These are phyloP conservation scores for Cantharis flavilabris DNA, from an alignment of 2,888 invertebrate genomes.

Conservation along the genomic window DNA sequence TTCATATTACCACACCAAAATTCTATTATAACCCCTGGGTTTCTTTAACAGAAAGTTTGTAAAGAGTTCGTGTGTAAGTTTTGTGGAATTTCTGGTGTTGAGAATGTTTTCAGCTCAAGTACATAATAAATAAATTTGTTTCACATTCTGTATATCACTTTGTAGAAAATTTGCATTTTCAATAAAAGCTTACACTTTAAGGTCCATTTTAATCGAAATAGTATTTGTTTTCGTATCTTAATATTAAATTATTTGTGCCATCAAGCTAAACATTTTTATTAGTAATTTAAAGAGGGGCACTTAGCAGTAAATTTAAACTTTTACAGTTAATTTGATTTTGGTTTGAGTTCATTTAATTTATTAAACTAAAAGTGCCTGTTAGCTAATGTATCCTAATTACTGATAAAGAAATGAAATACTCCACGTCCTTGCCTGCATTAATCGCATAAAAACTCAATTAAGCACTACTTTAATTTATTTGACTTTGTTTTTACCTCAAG, in stretches of 20 bases:
- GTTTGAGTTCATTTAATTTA: constrained; percentile 24
- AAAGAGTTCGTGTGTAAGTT: neutral
- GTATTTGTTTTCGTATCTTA: neutral
- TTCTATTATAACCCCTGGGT: constrained; percentile 15
- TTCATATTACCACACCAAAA: constrained; percentile 8
- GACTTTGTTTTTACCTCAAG: neutral
- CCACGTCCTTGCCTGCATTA: neutral
- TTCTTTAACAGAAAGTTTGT: neutral
- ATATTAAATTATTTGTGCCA: neutral
- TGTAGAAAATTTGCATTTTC: neutral
- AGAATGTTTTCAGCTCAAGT: neutral
- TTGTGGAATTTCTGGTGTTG: neutral
- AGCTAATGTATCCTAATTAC: constrained; percentile 26
- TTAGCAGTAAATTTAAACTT: constrained; percentile 28
- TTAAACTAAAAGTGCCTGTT: constrained; percentile 24
- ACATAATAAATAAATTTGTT: neutral
- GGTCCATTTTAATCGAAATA: neutral
- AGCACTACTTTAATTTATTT: constrained; percentile 14
- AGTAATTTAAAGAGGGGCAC: constrained; percentile 12
- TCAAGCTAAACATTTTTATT: constrained; percentile 16
- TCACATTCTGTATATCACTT: neutral
- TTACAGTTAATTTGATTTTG: constrained; percentile 25
- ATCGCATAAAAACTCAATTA: constrained; percentile 25
- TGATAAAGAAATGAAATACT: constrained; percentile 24
- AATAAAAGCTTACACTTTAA: neutral